Base-by-base conservation (phyloP, 2,797 vertebrate genomes). In the Salmo trutta region DNA sequence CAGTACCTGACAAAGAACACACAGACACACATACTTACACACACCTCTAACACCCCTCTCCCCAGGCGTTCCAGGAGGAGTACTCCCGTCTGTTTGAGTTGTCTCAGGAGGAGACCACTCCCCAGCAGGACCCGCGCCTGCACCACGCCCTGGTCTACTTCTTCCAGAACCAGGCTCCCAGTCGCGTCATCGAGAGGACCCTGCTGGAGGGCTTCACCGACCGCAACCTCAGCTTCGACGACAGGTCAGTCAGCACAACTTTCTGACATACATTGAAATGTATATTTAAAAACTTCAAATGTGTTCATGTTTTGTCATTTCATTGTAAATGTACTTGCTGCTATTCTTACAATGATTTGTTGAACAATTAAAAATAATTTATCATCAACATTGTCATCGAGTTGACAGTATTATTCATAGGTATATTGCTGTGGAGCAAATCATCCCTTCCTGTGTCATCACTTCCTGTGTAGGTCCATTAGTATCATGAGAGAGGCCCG, bases 401-500 rank as follows among this genome's bases (percentile, higher is more conserved):
- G 54, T 36, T 7, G 41, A 47, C 19, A 59, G 19, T 59, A 59
- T 21, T 59, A n/a, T 59, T 59, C 56, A 59, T 59, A 59, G 56
- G n/a, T 66, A 5, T 29, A 29, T 66, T 5, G 3, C 64, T 5
- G 64, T 33, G 29, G 29, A 6, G 16, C 5, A 70, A n/a, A n/a
- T n/a, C 19, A 47, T 21, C 10, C 4, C 21, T 24, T 15, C 47
- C n/a, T 29, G 21, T 71, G 41, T 47, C 21, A 5, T 27, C 76
- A 21, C 41, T 47, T 47, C 5, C 56, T 59, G 56, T 59, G 56
- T 90, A 99, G 98, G 79, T 97, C 97, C 0, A 96, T 99, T 88
- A 97, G 96, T 62, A 99, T 99, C 67, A 98, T 98, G 98, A 97
- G 97, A 81, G 97, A 99, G 75, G 98, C 98, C 1, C 94, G 94